Evolutionary conservation across 2,888 invertebrate species (phyloP).

Genomic region (Proisotoma minuta): DNA sequence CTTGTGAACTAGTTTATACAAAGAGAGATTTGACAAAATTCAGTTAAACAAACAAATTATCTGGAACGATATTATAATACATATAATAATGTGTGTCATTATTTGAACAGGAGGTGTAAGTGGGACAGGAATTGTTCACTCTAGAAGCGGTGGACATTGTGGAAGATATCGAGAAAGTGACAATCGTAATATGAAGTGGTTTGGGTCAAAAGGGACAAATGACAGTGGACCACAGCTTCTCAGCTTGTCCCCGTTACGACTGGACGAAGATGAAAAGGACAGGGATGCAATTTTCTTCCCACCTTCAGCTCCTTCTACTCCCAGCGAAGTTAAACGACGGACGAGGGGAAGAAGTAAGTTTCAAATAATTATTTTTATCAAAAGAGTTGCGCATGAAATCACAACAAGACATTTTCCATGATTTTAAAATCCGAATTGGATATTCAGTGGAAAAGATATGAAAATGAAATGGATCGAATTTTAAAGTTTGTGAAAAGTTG

Average conservation of each 20-base stretch:
- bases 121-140: not conserved
- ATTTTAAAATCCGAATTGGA: too few relatives aligned
- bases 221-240: slow-evolving; percentile 60
- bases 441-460: too few relatives aligned
- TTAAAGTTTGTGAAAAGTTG: not conserved
- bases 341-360: slow-evolving; percentile 47
- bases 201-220: slow-evolving; percentile 45
- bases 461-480: too few relatives aligned
- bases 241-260: slow-evolving; percentile 52
- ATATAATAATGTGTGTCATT: not conserved
- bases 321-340: slow-evolving; percentile 39
- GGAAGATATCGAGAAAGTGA: not conserved
- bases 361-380: too few relatives aligned
- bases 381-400: not conserved
- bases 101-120: not conserved
- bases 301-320: slow-evolving; percentile 41
- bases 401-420: too few relatives aligned
- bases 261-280: slow-evolving; percentile 44
- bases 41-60: not conserved
- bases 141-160: not conserved
- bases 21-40: too few relatives aligned
- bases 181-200: slow-evolving; percentile 43
- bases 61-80: not conserved
- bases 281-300: slow-evolving; percentile 34
- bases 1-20: too few relatives aligned